phyloP scores from a whole-genome alignment of 1,140 invertebrate species.

The Drosophila repleta region DNA sequence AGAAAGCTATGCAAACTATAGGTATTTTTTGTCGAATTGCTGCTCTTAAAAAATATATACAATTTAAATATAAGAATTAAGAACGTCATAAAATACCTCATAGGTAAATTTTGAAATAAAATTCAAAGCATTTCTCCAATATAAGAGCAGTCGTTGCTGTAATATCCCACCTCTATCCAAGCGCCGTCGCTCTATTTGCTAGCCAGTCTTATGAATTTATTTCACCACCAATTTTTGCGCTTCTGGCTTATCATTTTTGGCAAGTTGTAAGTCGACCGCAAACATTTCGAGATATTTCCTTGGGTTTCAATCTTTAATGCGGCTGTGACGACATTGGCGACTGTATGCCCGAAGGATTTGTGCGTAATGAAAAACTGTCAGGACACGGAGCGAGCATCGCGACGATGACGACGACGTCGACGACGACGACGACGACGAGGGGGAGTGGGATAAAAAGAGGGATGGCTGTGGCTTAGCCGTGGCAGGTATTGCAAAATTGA shows the following conservation, averaged over 20 bases:
- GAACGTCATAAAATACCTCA: no score
- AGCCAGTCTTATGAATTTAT: background rate
- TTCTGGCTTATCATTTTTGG: conserved; percentile 22
- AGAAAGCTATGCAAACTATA: no score
- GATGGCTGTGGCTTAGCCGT: conserved; percentile 49
- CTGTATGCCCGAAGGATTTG: conserved; percentile 77
- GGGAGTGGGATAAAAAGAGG: no score
- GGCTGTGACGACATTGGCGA: conserved; percentile 42
- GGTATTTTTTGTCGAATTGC: no score
- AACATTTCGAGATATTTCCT: conserved; percentile 27
- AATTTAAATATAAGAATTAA: no score
- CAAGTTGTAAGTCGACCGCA: conserved; percentile 28
- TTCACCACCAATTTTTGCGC: background rate
- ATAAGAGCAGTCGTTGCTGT: background rate
- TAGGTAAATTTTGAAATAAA: no score
- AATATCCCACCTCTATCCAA: no score
- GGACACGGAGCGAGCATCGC: conserved; percentile 3
- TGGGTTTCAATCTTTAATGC: conserved; percentile 49
- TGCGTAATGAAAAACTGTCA: conserved; percentile 82
- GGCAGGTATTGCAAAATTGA: conserved; percentile 71
- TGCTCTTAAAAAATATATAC: no score
- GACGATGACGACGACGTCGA: background rate
- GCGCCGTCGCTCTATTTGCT: no score
- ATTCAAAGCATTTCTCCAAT: no score
- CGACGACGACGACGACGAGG: background rate